phyloP scores from a whole-genome alignment of 1,140 invertebrate species.

The Caenorhabditis remanei region DNA sequence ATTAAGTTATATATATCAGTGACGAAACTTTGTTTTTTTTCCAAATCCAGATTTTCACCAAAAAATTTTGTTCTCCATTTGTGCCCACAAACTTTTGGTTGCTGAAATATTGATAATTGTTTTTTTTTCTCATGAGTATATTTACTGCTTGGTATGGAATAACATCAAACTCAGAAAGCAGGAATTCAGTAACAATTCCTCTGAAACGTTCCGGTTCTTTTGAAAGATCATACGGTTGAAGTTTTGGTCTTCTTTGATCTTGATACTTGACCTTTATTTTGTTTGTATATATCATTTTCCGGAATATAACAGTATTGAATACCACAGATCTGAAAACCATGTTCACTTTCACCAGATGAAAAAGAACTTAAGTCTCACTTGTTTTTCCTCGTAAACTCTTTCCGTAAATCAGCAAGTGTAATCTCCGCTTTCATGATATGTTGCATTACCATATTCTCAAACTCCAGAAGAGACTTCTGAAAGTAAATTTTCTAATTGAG shows the following conservation, averaged over 20 bases:
- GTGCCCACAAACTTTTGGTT: conserved; percentile 12
- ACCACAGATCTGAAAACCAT: background rate
- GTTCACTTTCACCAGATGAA: background rate
- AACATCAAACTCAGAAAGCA: conserved; percentile 19
- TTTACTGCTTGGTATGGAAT: conserved; percentile 32
- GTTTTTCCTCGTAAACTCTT: background rate
- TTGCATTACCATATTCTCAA: background rate
- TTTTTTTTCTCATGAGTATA: background rate
- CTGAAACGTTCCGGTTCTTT: background rate
- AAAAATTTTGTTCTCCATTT: conserved; percentile 44
- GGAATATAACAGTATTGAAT: background rate
- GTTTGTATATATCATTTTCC: conserved; percentile 17
- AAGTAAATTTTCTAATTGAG: background rate
- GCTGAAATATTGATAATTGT: background rate
- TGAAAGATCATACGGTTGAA: background rate
- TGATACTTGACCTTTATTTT: conserved; percentile 28
- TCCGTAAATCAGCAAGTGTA: background rate
- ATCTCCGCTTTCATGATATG: conserved; percentile 30
- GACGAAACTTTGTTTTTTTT: conserved; percentile 15
- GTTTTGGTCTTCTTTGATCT: background rate
- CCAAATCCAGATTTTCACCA: background rate
- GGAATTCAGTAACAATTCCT: background rate
- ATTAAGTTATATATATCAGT: conserved; percentile 19
- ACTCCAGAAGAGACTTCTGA: background rate
- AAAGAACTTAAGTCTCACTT: background rate